These are phyloP conservation scores for Cotesia typhae DNA, from an alignment of 1,140 invertebrate genomes.

Conservation along the genomic window DNA sequence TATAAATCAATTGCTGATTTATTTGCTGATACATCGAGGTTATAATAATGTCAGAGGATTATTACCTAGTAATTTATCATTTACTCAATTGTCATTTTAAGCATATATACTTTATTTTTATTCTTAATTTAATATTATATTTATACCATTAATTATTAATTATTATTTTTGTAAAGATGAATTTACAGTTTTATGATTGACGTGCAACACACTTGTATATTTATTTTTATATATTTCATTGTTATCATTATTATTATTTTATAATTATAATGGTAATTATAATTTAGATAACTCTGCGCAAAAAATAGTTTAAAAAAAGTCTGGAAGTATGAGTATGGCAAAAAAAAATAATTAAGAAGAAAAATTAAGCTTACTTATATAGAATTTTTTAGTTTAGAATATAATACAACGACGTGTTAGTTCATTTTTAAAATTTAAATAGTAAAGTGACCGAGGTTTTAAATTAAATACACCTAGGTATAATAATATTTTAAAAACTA, in stretches of 20 bases:
- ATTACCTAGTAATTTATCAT: too few species aligned
- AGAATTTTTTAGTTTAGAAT: constrained; percentile 4
- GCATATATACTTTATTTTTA: too few species aligned
- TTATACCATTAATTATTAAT: constrained; percentile 1
- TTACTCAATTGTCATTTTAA: too few species aligned
- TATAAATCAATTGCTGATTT: too few species aligned
- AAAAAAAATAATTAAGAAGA: constrained; percentile 24
- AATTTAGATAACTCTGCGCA: not conserved
- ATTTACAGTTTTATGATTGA: constrained; percentile 32
- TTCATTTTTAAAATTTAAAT: constrained; percentile 4
- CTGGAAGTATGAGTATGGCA: constrained; percentile 18
- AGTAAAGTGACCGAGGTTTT: constrained; percentile 22
- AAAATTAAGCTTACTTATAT: constrained; percentile 18
- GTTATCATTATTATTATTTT: constrained; percentile 4
- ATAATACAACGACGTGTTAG: constrained; percentile 23
- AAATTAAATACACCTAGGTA: constrained; percentile 2
- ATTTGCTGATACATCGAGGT: too few species aligned
- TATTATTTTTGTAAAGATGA: constrained; percentile 22
- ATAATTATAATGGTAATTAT: constrained; percentile 2
- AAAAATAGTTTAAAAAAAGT: constrained; percentile 15
- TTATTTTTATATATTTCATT: not conserved
- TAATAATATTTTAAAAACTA: constrained; percentile 6
- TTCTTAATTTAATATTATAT: too few species aligned
- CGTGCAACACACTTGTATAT: constrained; percentile 21
- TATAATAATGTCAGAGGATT: too few species aligned